Conservation (phyloP, 2,888 invertebrate species). For the Erebia epiphron region DNA sequence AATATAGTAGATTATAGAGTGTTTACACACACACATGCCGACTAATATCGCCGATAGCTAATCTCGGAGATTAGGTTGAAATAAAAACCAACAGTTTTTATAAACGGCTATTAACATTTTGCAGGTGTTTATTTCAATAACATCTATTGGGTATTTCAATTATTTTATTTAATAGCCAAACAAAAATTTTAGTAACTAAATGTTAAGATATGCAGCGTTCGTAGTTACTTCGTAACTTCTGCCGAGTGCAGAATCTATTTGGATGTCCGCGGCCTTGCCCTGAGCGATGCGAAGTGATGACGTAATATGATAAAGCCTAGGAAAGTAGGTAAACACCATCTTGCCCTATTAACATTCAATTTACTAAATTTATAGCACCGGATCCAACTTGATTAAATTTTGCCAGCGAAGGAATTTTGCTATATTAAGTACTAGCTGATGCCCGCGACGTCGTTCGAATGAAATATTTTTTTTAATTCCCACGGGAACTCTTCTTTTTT, state of each 20-base stretch:
- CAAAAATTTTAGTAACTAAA: neutral
- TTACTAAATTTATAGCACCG: neutral
- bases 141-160: neutral
- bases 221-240: conserved; percentile 7
- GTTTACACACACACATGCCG: too few relatives aligned
- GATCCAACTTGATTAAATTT: too few relatives aligned
- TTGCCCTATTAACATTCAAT: conserved; percentile 12
- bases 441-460: too few relatives aligned
- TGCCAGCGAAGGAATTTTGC: too few relatives aligned
- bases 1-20: too few relatives aligned
- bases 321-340: conserved; percentile 10
- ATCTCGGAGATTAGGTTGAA: too few relatives aligned
- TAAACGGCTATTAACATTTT: too few relatives aligned
- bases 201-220: neutral
- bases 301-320: conserved; percentile 8
- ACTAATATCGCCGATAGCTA: too few relatives aligned
- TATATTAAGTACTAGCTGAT: too few relatives aligned
- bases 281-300: conserved; percentile 5
- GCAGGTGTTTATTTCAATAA: neutral
- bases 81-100: too few relatives aligned
- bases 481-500: too few relatives aligned
- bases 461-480: too few relatives aligned
- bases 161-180: neutral
- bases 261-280: conserved; percentile 14
- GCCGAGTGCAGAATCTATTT: conserved; percentile 4